Evolutionary conservation across 1,140 invertebrate genomes (phyloP), one percentile per base, ranked within the genome.

Genomic region (Bathynomus jamesi): DNA sequence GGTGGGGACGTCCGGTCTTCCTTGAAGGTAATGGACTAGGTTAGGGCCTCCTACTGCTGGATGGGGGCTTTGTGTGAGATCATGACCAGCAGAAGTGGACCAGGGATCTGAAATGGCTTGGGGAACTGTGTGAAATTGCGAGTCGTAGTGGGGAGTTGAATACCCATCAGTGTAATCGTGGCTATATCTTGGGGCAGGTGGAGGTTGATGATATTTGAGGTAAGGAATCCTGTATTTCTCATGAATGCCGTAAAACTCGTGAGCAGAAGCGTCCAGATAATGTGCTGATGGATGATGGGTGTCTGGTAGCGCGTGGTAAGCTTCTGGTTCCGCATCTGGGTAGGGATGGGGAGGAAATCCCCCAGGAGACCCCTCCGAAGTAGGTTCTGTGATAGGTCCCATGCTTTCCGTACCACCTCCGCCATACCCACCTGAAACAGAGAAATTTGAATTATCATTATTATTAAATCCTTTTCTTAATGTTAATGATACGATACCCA

Each of bases 121-220:
- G 2, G 77, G 74, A 13, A 78, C 72, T 3, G 73, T 78, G 29
- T 78, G 77, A 62, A 76, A 78, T 66, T 78, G 78, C 30, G 75
- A 69, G 40, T 73, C 71, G 21, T 76, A 73, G 24, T 76, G 72
- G 11, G 75, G 69, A 32, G 75, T 76, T 3, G 72, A 74, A 60
- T 76, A 76, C 24, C 75, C 75, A 61, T 76, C 75, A n/a, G 69
- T 31, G 66, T 76, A 76, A 32, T 76, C 75, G 13, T 73, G 72
- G 13, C 68, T 28, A 61, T 76, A 76, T 46, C 72, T 69, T 31
- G 72, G 72, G 21, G 67, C 68, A 3, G 75, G 60, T 21, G 73
- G 67, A 40, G 73, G 69, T 70, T 74, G 75, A 5, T 69, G 72
- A 67, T 76, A 76, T 61, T 76, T 76, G 61, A 76, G 69, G 66